Conservation (phyloP, 2,113 vertebrate genomes). For the Emberiza fucata region DNA sequence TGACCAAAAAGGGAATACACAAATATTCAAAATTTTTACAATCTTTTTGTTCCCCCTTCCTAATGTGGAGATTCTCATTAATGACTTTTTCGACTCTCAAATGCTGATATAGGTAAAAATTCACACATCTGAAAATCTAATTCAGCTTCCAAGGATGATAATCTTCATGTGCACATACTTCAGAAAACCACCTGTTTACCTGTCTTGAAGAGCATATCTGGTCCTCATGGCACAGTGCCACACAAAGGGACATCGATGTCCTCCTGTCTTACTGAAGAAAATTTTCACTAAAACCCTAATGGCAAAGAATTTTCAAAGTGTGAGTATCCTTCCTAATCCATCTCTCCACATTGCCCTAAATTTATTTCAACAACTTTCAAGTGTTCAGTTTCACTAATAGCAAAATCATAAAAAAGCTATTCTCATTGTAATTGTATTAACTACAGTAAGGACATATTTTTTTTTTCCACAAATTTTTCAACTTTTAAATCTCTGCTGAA, state of each 20-base stretch:
- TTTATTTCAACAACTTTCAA: neutral
- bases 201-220: neutral
- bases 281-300: neutral
- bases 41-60: neutral
- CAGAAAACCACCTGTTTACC: neutral
- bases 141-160: neutral
- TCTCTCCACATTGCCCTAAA: neutral
- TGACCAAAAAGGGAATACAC: constrained; percentile 13
- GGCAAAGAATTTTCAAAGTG: neutral
- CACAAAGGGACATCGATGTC: neutral
- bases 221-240: neutral
- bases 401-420: neutral
- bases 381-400: neutral
- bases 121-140: constrained; percentile 31
- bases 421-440: neutral
- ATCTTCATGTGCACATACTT: neutral
- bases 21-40: neutral
- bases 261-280: neutral
- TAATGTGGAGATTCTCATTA: neutral
- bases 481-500: neutral
- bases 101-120: constrained; percentile 21
- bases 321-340: neutral
- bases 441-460: neutral
- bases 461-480: neutral
- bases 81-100: neutral